Base-by-base conservation (phyloP, 2,797 vertebrate species). In the Mus spretus region DNA sequence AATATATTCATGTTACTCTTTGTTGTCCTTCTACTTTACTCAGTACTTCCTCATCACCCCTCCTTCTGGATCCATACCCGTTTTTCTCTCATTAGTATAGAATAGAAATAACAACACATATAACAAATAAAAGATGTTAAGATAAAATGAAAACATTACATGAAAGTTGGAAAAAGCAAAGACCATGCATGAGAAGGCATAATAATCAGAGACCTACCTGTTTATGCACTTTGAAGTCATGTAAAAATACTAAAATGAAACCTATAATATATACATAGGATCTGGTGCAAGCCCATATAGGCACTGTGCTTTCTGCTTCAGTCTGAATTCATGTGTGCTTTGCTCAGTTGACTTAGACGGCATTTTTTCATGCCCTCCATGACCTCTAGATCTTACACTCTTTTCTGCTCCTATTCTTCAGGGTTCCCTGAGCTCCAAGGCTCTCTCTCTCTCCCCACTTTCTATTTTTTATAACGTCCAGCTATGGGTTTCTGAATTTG, bases 201-300 rank as follows among this genome's bases (percentile, higher is more conserved):
- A 80, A 50, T 12, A 82, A 44, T 19, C 37, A 63, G 59, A 40
- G 15, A 63, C 1, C 3, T 14, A 40, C 1, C 4, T 44, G 8
- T 61, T 83, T 59, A 44, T 31, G 17, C 9, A 44, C 3, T 44
- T 83, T 61, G 14, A 83, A 61, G 13, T 82, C 13, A 26, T 14
- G 19, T 83, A 63, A 63, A 83, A 83, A 20, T 63, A 11, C 81
- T 82, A 82, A 40, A 61, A 28, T 34, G 1, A 67, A 67, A 67
- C 13, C 63, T 65, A 31, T 65, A 31, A 11, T 63, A 63, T 28
- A 28, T 12, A 61, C 9, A 63, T 28, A 40, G 3, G 24, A 61
- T 8, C 22, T 26, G 7, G 1, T 40, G 3, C 7, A 40, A 13
- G 44, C 8, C 4, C 28, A 14, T 9, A 24, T 0, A 31, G 1